Evolutionary conservation across 1,140 invertebrate species (phyloP).

Genomic region (Lepeophtheirus salmonis): DNA sequence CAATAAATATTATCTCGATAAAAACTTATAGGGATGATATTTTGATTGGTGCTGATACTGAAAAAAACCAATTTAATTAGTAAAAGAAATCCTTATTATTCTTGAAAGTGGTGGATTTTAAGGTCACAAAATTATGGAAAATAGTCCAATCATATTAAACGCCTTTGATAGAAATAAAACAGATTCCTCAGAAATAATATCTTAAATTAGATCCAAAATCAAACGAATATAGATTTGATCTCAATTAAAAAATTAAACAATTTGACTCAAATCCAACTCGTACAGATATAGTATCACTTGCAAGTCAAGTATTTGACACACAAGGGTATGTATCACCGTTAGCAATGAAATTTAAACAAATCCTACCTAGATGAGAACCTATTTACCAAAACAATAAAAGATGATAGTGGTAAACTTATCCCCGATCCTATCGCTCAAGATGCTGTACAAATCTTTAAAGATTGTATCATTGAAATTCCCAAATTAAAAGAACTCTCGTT

Average conservation of each 20-base stretch:
- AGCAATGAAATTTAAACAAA: not conserved
- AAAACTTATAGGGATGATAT: conserved; percentile 1
- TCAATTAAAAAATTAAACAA: not conserved
- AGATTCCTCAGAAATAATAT: no score
- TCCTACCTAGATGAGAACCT: not conserved
- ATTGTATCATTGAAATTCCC: no score
- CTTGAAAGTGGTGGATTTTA: no score
- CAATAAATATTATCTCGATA: not conserved
- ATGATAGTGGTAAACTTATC: no score
- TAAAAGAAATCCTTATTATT: no score
- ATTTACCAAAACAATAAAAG: not conserved
- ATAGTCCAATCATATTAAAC: not conserved
- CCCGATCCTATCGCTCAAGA: no score
- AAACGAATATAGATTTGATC: no score
- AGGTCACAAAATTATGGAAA: not conserved
- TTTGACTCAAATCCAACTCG: not conserved
- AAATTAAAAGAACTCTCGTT: not conserved
- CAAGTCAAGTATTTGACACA: no score
- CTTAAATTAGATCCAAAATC: not conserved
- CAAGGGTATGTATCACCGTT: no score
- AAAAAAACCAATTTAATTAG: not conserved
- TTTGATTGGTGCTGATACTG: no score
- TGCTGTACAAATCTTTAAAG: no score
- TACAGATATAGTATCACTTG: not conserved
- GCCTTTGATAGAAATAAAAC: no score